phyloP scores from a whole-genome alignment of 1,140 invertebrate species.

The Bombus sibiricus region DNA sequence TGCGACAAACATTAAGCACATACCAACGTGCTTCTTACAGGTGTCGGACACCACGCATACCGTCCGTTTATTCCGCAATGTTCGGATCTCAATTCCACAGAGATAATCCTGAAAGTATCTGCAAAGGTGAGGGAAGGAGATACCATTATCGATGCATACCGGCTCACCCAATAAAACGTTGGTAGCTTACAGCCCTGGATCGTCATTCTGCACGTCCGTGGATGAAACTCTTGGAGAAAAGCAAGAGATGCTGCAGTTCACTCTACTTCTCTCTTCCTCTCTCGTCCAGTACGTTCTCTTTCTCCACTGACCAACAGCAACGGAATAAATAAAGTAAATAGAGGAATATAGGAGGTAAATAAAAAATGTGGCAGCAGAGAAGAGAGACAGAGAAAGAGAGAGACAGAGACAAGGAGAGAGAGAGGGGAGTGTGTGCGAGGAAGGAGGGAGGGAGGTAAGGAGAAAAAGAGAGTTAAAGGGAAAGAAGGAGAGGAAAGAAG shows the following conservation, averaged over 20 bases:
- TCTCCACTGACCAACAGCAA: constrained; percentile 48
- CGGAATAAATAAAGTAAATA: constrained; percentile 55
- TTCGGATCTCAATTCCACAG: constrained; percentile 23
- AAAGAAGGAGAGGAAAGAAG: constrained; percentile 38
- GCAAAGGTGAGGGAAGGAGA: not conserved
- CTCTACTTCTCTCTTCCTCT: not conserved
- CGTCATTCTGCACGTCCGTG: constrained; percentile 47
- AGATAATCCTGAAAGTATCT: constrained; percentile 45
- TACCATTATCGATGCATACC: constrained; percentile 43
- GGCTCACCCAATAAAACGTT: constrained; percentile 43
- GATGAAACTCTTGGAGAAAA: constrained; percentile 54
- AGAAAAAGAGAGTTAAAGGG: constrained; percentile 34
- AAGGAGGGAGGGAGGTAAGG: constrained; percentile 4
- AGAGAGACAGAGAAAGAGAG: not conserved
- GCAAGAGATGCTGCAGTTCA: constrained; percentile 46
- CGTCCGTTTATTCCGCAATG: not conserved
- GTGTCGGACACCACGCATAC: not conserved
- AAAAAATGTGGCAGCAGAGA: constrained; percentile 52
- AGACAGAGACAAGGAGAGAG: too few relatives aligned
- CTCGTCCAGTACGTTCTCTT: not conserved
- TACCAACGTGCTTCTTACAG: constrained; percentile 11
- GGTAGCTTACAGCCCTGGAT: constrained; percentile 57
- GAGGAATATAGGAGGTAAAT: constrained; percentile 54
- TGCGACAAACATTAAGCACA: constrained; percentile 11
- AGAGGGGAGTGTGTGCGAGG: constrained; percentile 9